Conservation (phyloP, 35 echinoderm and acorn worm genomes). For the Apostichopus parvimensis region DNA sequence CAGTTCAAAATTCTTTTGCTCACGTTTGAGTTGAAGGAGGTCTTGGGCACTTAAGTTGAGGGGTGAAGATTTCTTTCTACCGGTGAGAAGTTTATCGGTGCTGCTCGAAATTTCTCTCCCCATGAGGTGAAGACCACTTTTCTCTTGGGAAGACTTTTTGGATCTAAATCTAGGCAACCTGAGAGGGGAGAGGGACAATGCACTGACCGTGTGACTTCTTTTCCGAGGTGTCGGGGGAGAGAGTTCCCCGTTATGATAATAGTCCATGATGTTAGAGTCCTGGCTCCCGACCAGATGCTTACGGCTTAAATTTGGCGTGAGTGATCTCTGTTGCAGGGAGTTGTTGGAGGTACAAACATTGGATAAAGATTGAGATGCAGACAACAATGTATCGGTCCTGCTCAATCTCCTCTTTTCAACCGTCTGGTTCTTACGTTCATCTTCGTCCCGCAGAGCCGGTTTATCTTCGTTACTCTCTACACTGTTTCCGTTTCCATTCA, state of each 20-base stretch:
- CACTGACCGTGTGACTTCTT: slow-evolving; percentile 20
- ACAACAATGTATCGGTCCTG: slow-evolving; percentile 4
- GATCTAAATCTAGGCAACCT: slow-evolving; percentile 22
- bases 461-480: background rate
- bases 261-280: slow-evolving; percentile 7
- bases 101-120: slow-evolving; percentile 15
- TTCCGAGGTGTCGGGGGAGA: slow-evolving; percentile 20
- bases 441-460: background rate
- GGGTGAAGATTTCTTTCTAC: background rate
- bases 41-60: slow-evolving; percentile 38
- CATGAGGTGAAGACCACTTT: background rate
- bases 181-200: slow-evolving; percentile 30
- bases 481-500: background rate
- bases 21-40: slow-evolving; percentile 22
- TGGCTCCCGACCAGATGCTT: background rate
- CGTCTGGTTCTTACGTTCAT: no score
- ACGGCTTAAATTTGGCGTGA: background rate
- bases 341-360: background rate
- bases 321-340: slow-evolving; percentile 2
- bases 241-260: background rate
- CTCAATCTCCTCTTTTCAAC: slow-evolving; percentile 8
- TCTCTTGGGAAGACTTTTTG: slow-evolving; percentile 15
- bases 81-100: slow-evolving; percentile 28
- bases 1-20: slow-evolving; percentile 32
- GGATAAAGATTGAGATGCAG: background rate